Evolutionary conservation across 2,113 vertebrate species (phyloP).

Genomic region (Herpetotheres cachinnans): DNA sequence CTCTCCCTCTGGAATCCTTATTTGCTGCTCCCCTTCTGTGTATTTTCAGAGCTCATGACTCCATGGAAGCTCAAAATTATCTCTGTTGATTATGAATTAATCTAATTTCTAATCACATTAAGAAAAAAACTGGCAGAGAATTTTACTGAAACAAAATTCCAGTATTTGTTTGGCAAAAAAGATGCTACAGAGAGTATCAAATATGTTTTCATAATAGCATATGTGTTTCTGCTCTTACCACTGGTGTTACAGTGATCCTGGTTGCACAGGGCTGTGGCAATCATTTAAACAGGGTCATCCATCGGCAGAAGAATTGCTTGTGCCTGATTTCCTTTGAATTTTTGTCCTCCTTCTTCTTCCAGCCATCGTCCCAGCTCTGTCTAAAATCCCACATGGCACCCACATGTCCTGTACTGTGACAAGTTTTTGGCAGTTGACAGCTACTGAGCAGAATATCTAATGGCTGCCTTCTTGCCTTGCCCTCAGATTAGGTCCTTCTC

Average conservation of each 20-base stretch:
- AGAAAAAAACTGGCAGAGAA: not conserved
- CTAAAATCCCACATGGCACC: not conserved
- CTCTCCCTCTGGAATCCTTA: not conserved
- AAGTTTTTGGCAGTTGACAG: not conserved
- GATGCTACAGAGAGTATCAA: not conserved
- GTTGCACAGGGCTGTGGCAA: not conserved
- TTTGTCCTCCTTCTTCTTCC: not conserved
- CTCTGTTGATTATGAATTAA: not conserved
- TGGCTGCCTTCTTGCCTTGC: not conserved
- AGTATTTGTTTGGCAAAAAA: not conserved
- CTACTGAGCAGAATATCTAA: not conserved
- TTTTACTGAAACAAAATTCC: not conserved
- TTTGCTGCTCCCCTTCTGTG: not conserved
- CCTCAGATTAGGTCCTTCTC: not conserved
- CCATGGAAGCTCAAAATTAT: not conserved
- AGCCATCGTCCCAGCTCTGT: not conserved
- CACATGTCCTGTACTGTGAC: not conserved
- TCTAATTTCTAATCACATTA: not conserved
- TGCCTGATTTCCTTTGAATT: not conserved
- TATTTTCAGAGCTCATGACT: not conserved
- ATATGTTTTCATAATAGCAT: not conserved
- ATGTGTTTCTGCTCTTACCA: not conserved
- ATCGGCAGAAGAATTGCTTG: not conserved
- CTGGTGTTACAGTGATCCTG: not conserved
- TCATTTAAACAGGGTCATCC: not conserved